Evolutionary conservation across 2,888 invertebrate species (phyloP), one percentile per base, ranked within the genome.

Genomic region (Cordilura impudica): DNA sequence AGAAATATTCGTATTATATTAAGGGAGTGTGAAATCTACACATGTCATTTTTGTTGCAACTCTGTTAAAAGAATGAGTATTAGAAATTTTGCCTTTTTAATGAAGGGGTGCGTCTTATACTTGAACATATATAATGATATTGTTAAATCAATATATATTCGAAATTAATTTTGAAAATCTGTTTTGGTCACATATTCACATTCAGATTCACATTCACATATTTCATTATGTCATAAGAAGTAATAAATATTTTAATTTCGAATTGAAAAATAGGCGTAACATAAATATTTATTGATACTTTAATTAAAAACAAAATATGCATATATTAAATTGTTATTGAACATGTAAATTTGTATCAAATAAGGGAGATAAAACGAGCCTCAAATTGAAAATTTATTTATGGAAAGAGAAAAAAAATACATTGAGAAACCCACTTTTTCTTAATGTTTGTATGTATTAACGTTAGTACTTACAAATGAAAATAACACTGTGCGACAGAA

Each of bases 161-260:
- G 12, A 58, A 35, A 29, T 23, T 35, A 26, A n/a, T 73, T 45
- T 49, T n/a, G 4, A 39, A 65, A 56, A 56, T 63, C 35, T 72
- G n/a, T 54, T 53, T 1, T 67, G 39, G 14, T 35, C 61, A 53
- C 43, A 18, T 29, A 39, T 26, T 43, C 4, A 8, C 3, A 23
- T n/a, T 18, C 14, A 16, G 39, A 6, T 6, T 39, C 10, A 31
- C 14, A 61, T 26, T 53, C 39, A n/a, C n/a, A 69, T 69, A 73
- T 78, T 69, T 78, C 78, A 61, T 39, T 67, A 35, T 78, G 73
- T 78, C 78, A 78, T 65, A 78, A 63, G 16, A 63, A 63, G 63
- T 43, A 72, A 78, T 78, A 78, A 78, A 73, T 69, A 51, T 58
- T 77, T 56, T 43, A 65, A 73, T 65, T 69, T 63, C 58, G 8